These are phyloP conservation scores for Tretioscincus oriximinensis DNA, from an alignment of 2,113 vertebrate genomes.

Conservation along the genomic window DNA sequence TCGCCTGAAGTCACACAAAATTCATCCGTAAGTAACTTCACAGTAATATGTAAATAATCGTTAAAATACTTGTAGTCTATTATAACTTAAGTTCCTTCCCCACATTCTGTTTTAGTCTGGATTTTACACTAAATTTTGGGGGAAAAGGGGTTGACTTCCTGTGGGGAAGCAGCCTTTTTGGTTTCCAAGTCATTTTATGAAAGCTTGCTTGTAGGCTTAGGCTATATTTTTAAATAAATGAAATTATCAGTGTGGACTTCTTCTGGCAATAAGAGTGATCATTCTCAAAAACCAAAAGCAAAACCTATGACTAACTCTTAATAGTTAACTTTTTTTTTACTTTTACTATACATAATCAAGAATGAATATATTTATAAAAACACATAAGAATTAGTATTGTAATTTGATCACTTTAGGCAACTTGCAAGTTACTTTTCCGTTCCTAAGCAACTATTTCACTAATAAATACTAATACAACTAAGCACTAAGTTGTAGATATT, in stretches of 20 bases:
- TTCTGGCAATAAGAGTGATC: not conserved
- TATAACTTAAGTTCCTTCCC: not conserved
- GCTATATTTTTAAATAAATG: not conserved
- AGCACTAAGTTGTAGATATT: not conserved
- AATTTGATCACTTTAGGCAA: not conserved
- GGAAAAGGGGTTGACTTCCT: no score
- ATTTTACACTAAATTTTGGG: no score
- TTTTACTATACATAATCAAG: not conserved
- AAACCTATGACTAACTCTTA: not conserved
- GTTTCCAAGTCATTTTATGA: slow-evolving; percentile 9
- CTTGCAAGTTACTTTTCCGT: not conserved
- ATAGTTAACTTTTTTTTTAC: not conserved
- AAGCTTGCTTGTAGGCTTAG: not conserved
- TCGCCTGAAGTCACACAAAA: slow-evolving; percentile 71
- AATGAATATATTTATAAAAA: no score
- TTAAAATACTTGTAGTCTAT: slow-evolving; percentile 15
- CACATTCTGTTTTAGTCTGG: no score
- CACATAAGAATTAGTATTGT: not conserved
- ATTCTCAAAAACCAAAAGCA: not conserved
- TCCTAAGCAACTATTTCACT: not conserved
- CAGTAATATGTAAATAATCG: slow-evolving; percentile 17
- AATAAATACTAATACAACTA: not conserved
- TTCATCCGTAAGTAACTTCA: not conserved
- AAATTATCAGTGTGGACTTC: not conserved
- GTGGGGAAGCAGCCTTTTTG: not conserved